Base-by-base conservation (phyloP, 2,888 invertebrate genomes). In the Cataglyphis cursor region DNA sequence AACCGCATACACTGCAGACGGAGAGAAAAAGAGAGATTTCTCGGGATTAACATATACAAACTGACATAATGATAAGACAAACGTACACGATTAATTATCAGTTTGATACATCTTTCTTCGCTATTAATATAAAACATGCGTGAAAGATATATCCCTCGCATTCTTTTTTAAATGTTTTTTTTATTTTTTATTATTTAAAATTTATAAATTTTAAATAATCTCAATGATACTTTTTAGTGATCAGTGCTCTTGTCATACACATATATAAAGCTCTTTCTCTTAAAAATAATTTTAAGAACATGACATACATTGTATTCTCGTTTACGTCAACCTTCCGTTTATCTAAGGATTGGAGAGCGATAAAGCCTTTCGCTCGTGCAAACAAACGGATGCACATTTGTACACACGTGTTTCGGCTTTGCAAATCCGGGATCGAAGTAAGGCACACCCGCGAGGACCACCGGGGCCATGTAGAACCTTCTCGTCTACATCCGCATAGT, bases 401-500 rank as follows among this genome's bases (percentile, higher is more conserved):
- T 83, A 88, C 88, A 88, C 88, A 85, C 83, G 81, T 88, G 88
- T 88, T 76, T 83, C 64, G 57, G 28, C 51, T n/a, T 44, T 28
- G 81, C 73, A 88, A 89, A 89, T 89, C 87, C 87, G 73, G 83
- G 54, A 59, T 78, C 44, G 78, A 75, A 84, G 70, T 83, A 73
- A 70, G 44, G 65, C 74, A 65, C 68, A 81, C 51, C 75, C 35
- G 57, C 15, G n/a, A n/a, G 72, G 44, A 38, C 44, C 61, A 24
- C 44, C 78, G 65, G 8, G 28, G 28, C 8, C 8, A 51, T 75
- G 84, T 80, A 64, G 72, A 84, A 81, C 76, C 82, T 84, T 80
- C 85, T 88, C 76, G 64, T 83, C 57, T 84, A 84, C 86, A 75
- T 75, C 80, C 87, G 83, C 82, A 82, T 72, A 85, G 75, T 64